Evolutionary conservation across 2,888 invertebrate species (phyloP), one percentile per base, ranked within the genome.

Genomic region (Pterostichus niger): DNA sequence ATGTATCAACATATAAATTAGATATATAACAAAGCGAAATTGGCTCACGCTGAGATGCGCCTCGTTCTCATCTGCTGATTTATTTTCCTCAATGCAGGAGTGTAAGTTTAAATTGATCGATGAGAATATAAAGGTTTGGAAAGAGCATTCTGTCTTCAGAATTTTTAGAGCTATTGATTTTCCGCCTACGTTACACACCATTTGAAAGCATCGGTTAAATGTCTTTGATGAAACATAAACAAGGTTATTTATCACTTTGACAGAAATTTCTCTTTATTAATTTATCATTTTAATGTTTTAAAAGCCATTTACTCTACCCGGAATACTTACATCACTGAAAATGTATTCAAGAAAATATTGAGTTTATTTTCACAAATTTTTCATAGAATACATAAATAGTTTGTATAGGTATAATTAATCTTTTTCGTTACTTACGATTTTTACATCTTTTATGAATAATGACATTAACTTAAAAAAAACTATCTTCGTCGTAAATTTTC

Each of bases 191-290:
- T 31, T 79, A 79, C 68, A 64, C 64, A 33, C 64, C 46, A 64
- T 64, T 79, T 64, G 49, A 79, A 79, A 79, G 35, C 79, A 64
- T 64, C 64, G 52, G 44, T 79, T 79, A 79, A 79, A 79, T 78
- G 79, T 79, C 79, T 79, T 79, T 68, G 33, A 68, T 79, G 68
- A 79, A 10, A 68, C 64, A 79, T 64, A 79, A 79, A 79, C 79
- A 79, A 64, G 52, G 68, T 79, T 79, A 79, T 79, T 79, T 79
- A 79, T 79, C 79, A 79, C 68, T 52, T 61, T 79, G 79, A 68
- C 79, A 46, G 35, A 61, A 78, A 61, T 35, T 78, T 56, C 44
- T 44, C 56, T 78, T 40, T 61, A 75, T 75, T 75, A 75, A 75
- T 75, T 75, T 75, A 75, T 75, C 75, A 75, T 75, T 52, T 75